Conservation (phyloP, 1,140 invertebrate genomes). For the Telenomus remus region DNA sequence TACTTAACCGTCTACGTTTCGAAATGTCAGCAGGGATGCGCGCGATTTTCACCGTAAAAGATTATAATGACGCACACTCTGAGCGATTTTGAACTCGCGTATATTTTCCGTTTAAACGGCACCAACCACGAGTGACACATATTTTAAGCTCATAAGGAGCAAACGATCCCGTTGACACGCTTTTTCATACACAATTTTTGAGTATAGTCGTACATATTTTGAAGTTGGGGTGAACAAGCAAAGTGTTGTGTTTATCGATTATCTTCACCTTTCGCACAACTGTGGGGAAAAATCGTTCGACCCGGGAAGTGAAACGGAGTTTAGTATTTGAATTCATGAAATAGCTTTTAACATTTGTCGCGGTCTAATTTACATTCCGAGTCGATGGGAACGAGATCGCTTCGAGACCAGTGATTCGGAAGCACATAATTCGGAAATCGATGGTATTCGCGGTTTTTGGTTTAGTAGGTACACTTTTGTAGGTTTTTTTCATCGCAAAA, state of each 20-base stretch:
- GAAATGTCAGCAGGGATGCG: slow-evolving; percentile 41
- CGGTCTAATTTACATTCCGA: slow-evolving; percentile 33
- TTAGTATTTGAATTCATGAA: slow-evolving; percentile 14
- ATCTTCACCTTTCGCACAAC: too few species aligned
- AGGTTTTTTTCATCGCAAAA: slow-evolving; percentile 1
- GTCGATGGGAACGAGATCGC: slow-evolving; percentile 22
- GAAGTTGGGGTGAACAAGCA: too few species aligned
- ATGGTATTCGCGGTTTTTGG: slow-evolving; percentile 18
- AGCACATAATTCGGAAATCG: slow-evolving; percentile 40
- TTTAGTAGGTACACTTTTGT: slow-evolving; percentile 7
- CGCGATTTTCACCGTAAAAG: slow-evolving; percentile 51
- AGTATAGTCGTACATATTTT: too few species aligned
- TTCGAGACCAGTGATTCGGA: slow-evolving; percentile 32
- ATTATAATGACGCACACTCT: slow-evolving; percentile 36
- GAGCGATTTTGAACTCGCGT: slow-evolving; percentile 29
- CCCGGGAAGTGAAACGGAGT: background rate
- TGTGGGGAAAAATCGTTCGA: slow-evolving; percentile 1
- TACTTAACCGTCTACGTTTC: slow-evolving; percentile 18
- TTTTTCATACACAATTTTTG: too few species aligned
- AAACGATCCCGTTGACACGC: too few species aligned
- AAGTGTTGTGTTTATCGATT: too few species aligned
- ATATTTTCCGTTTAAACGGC: slow-evolving; percentile 2
- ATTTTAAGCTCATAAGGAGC: too few species aligned
- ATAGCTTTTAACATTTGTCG: slow-evolving; percentile 32
- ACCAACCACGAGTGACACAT: background rate